A percentile compares a stretch with the other conserved stretches of the same genome.
phyloP scores from a whole-genome alignment of 2,113 vertebrate genomes.

The Xerus inauris region DNA sequence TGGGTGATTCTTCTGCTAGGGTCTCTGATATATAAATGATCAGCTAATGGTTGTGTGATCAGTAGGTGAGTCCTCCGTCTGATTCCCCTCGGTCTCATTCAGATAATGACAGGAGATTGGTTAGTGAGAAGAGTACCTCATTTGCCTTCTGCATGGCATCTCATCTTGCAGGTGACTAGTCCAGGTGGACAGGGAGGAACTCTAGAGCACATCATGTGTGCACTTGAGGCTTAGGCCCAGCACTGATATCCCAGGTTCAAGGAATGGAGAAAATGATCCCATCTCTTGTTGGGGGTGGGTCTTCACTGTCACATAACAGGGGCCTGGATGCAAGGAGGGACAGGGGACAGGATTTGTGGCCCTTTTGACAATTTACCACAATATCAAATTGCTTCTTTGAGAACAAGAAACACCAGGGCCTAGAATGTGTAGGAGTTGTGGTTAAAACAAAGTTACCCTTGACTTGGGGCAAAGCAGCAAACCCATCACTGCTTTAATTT shows the following conservation, averaged over 20 bases:
- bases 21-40: neutral
- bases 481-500: neutral
- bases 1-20: neutral
- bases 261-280: neutral
- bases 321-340: neutral
- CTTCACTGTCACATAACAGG: neutral
- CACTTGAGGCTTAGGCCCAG: neutral
- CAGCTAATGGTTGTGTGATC: neutral
- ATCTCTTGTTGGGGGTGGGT: neutral
- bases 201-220: too few species aligned
- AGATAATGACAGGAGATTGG: neutral
- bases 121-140: neutral
- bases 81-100: neutral
- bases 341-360: neutral
- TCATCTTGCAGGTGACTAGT: neutral
- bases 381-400: neutral
- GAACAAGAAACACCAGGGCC: neutral
- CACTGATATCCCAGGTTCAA: neutral
- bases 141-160: neutral
- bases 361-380: neutral
- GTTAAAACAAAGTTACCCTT: neutral
- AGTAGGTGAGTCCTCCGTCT: neutral
- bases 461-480: neutral
- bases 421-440: neutral
- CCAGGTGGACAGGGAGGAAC: fast-evolving